These are phyloP conservation scores for Aegithalos caudatus DNA, from an alignment of 2,113 vertebrate species.

Conservation along the genomic window DNA sequence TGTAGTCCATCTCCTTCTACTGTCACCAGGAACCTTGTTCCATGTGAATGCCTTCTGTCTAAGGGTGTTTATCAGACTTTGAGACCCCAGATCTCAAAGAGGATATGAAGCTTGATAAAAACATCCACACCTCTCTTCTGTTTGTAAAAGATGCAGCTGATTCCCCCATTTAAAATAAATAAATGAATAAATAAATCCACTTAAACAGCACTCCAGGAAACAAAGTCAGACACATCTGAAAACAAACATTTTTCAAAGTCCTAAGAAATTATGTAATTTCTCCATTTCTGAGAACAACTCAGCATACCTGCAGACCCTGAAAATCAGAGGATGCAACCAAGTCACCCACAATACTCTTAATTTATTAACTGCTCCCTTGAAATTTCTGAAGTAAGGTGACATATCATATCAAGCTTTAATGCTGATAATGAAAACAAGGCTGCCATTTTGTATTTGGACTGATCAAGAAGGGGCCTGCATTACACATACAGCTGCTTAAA, in stretches of 20 bases:
- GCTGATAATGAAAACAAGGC: neutral
- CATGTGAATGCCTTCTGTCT: neutral
- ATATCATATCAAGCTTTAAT: neutral
- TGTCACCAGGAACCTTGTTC: neutral
- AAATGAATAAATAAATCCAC: neutral
- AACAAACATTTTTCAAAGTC: neutral
- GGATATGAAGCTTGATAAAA: neutral
- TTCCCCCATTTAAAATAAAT: neutral
- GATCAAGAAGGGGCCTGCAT: constrained; percentile 12
- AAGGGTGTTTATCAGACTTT: neutral
- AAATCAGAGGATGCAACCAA: neutral
- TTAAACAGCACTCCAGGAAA: neutral
- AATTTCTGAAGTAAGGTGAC: neutral
- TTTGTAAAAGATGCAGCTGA: neutral
- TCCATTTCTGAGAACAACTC: neutral
- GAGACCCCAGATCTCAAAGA: neutral
- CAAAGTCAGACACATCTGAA: neutral
- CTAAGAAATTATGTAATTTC: neutral
- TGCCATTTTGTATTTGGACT: constrained; percentile 62
- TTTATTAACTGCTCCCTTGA: neutral
- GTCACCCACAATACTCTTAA: neutral
- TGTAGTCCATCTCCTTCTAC: neutral
- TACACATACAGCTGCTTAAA: constrained; percentile 61
- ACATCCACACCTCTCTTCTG: neutral
- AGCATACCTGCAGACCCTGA: neutral